These are phyloP conservation scores for Epicauta chinensis DNA, from an alignment of 1,140 invertebrate species.

Conservation along the genomic window DNA sequence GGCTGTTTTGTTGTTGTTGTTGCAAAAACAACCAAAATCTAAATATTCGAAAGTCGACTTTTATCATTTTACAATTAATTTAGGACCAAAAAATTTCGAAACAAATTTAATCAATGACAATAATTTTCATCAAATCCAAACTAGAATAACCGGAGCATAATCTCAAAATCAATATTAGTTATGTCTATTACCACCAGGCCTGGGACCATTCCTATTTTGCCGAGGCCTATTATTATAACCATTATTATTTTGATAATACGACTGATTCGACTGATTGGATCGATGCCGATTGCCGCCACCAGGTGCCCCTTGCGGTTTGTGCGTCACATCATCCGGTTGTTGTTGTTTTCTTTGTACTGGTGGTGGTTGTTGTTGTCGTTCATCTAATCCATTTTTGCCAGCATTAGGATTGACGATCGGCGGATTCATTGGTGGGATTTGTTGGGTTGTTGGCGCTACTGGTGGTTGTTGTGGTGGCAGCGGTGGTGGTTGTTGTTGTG, in stretches of 20 bases:
- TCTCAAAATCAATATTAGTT: neutral
- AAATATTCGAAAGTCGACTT: conserved; percentile 1
- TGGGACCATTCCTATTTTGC: conserved; percentile 29
- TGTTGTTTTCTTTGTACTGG: conserved; percentile 22
- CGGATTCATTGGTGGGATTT: conserved; percentile 4
- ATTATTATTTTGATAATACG: conserved; percentile 37
- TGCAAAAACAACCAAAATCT: no score
- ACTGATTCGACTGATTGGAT: conserved; percentile 27
- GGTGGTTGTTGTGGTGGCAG: conserved; percentile 1
- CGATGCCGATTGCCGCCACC: conserved; percentile 17
- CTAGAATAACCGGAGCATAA: no score
- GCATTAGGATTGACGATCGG: conserved; percentile 6
- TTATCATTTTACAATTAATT: conserved; percentile 10
- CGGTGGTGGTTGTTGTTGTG: conserved; percentile 14
- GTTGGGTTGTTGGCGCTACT: conserved; percentile 1
- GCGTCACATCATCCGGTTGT: conserved; percentile 14
- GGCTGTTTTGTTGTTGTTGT: no score
- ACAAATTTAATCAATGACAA: no score
- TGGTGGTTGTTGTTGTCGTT: conserved; percentile 18
- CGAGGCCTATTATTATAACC: conserved; percentile 34
- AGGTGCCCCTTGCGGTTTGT: conserved; percentile 5
- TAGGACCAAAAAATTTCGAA: neutral
- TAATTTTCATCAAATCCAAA: no score
- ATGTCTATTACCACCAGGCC: conserved; percentile 18
- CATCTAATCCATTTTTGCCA: conserved; percentile 18